Base-by-base conservation (phyloP, 2,113 vertebrate genomes). In the Cyprinus carpio region DNA sequence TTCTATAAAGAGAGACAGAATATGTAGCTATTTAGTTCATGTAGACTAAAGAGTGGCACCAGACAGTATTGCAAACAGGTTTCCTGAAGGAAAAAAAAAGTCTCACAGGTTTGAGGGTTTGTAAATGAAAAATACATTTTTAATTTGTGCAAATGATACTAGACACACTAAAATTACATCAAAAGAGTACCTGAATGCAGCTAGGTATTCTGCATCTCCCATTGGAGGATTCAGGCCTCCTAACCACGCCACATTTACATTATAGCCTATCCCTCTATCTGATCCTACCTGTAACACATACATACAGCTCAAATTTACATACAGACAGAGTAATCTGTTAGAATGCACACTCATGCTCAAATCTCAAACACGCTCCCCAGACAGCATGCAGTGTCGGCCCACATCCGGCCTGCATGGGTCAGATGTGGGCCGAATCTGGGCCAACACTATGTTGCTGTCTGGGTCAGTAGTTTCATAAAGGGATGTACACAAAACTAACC, bases 191-290 rank as follows among this genome's bases (percentile, higher is more conserved):
- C 97, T 96, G 93, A 99, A 99, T 2, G 98, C 98, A 0, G 97
- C 96, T 90, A 99, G 92, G 85, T 99, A 99, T 87, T 99, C 98
- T 0, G 96, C 95, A 82, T 99, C 98, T 2, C 98, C 97, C 95
- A 99, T 96, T 4, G 97, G 97, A 46, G 96, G 96, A 37, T 96
- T 95, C 11, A 97, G 92, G 1, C 96, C 96, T 2, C 96, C 96
- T 0, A 94, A 95, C 98, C 98, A 99, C 69, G 96, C 96, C 31
- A 99, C 89, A 2, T 99, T 99, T 78, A 99, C 95, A 0, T 95
- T 99, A 93, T 96, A 99, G 82, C 98, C 98, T 79, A 96, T 93
- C 0, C 97, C 98, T 0, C 90, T 91, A 49, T 95, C 95, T 16
- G 91, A 89, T 23, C 98, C 98, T 54, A 98, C 97, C 98, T 99